A percentile compares a stretch with the other conserved stretches of the same genome.
These are phyloP conservation scores for Cybosia mesomella DNA, from an alignment of 2,888 invertebrate genomes.

Conservation along the genomic window DNA sequence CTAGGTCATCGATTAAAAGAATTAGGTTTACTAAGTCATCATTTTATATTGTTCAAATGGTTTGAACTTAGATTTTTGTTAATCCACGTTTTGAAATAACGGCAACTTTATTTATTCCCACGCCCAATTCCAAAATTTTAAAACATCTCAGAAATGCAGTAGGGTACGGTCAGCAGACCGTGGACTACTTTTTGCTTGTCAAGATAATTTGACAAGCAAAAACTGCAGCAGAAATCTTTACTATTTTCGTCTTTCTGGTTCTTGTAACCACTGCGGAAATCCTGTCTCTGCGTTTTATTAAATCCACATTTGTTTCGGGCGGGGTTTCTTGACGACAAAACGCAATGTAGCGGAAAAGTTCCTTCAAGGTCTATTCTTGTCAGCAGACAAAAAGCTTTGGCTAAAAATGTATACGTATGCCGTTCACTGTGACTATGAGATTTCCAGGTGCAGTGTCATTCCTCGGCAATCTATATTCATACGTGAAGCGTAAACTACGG, in stretches of 20 bases:
- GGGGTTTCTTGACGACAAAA: conserved; percentile 26
- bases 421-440: conserved; percentile 34
- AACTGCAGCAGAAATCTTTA: neutral
- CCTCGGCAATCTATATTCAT: neutral
- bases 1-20: too few relatives aligned
- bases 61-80: too few relatives aligned
- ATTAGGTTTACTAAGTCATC: too few relatives aligned
- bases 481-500: neutral
- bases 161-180: too few relatives aligned
- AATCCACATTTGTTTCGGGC: conserved; percentile 37
- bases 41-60: too few relatives aligned
- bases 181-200: too few relatives aligned
- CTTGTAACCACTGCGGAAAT: conserved; percentile 40
- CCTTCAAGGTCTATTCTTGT: conserved; percentile 31
- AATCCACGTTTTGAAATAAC: too few relatives aligned
- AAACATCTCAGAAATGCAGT: too few relatives aligned
- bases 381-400: conserved; percentile 32
- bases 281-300: conserved; percentile 35
- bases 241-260: neutral
- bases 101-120: too few relatives aligned
- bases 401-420: conserved; percentile 30
- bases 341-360: conserved; percentile 45
- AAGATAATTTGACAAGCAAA: neutral
- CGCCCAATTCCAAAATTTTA: neutral
- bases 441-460: neutral